Base-by-base conservation (phyloP, 2,113 vertebrate species). In the Potamarius usumacintae region DNA sequence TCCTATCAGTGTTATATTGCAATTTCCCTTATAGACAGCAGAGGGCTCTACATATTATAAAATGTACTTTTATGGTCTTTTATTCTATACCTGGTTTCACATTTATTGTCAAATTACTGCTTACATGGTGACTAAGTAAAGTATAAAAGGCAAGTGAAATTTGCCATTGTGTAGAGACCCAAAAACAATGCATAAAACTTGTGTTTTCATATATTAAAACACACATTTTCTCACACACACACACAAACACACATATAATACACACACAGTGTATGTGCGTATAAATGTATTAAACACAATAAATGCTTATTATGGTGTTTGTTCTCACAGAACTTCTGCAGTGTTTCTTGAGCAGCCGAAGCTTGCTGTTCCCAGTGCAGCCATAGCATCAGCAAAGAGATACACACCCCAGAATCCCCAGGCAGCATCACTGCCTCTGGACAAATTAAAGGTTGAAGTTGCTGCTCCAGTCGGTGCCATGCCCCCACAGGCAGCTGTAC, bases 341-440 rank as follows among this genome's bases (percentile, higher is more conserved):
- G 93, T 93, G 90, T 93, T 96, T 76, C 62, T 95, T 83, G 96
- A 96, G 90, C 90, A 87, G 93, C 91, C 86, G 94, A 94, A 93
- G 89, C 83, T 92, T 42, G 88, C 91, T 10, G 89, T 86, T 71
- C 62, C 85, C 1, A 90, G 91, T 78, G 88, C 89, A 78, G 91
- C 88, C 89, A 82, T 91, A 11, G 34, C 85, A 0, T 42, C 88
- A 74, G 92, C 90, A 81, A 96, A 93, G 90, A 94, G 94, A 90
- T 87, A 94, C 53, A 81, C 93, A 50, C 48, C 90, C 86, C 86
- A 93, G 85, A 95, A 92, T 91, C 93, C 90, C 82, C 94, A 94
- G 65, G 85, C 94, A 85, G 92, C 92, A 88, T 91, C 93, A 74
- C 89, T 94, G 60, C 91, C 94, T 85, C 90, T 94, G 62, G 95